These are phyloP conservation scores for Molothrus ater DNA, from an alignment of 2,797 vertebrate species.

Conservation along the genomic window DNA sequence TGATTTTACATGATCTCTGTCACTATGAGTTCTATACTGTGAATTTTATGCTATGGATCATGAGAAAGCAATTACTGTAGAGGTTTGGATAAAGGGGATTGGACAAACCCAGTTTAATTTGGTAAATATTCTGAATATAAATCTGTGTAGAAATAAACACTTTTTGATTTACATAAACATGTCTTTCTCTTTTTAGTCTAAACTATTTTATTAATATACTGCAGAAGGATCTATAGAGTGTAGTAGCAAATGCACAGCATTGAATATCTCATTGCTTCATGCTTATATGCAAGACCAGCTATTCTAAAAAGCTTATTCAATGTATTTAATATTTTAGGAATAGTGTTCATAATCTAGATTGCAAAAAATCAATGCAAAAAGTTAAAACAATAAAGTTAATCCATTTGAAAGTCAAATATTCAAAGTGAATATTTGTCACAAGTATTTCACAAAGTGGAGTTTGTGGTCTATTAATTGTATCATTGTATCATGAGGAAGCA, in stretches of 20 bases:
- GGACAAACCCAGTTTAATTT: neutral
- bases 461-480: neutral
- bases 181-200: neutral
- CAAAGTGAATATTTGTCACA: neutral
- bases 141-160: neutral
- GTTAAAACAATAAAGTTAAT: neutral
- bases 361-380: neutral
- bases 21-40: neutral
- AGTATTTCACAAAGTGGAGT: neutral
- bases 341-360: neutral
- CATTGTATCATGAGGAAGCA: neutral
- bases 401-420: neutral
- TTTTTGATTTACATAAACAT: neutral
- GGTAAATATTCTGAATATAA: neutral
- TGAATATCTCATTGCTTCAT: neutral
- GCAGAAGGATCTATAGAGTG: neutral
- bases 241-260: neutral
- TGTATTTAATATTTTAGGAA: neutral
- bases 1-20: neutral
- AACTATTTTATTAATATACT: neutral
- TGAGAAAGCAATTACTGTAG: neutral
- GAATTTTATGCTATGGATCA: neutral
- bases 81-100: neutral
- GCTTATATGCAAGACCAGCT: neutral
- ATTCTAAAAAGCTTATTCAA: neutral